phyloP scores from a whole-genome alignment of 2,797 vertebrate species.

The Philypnodon macrostomus region DNA sequence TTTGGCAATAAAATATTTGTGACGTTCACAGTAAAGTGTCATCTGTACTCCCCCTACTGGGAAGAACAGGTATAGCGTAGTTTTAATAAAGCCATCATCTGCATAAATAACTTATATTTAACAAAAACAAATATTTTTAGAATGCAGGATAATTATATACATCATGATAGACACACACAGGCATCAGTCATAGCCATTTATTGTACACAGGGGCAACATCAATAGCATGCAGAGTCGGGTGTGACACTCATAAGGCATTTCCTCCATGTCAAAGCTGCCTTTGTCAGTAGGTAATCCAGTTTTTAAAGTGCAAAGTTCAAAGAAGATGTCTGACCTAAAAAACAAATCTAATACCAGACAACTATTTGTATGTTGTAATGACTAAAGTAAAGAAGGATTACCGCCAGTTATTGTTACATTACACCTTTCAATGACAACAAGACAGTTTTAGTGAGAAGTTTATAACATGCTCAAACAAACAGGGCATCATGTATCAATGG shows the following conservation, averaged over 20 bases:
- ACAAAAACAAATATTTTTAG: too few relatives aligned
- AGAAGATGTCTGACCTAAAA: slow-evolving; percentile 64
- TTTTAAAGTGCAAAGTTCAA: slow-evolving; percentile 80
- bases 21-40: too few relatives aligned
- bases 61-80: too few relatives aligned
- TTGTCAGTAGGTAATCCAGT: slow-evolving; percentile 69
- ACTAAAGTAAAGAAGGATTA: slow-evolving; percentile 46
- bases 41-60: too few relatives aligned
- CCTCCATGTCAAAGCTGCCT: slow-evolving; percentile 75
- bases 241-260: slow-evolving; percentile 73
- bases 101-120: too few relatives aligned
- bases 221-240: slow-evolving; percentile 72
- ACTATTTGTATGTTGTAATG: slow-evolving; percentile 35
- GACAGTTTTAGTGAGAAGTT: slow-evolving; percentile 35
- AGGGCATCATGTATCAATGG: slow-evolving; percentile 17
- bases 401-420: slow-evolving; percentile 44
- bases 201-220: slow-evolving; percentile 64
- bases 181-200: slow-evolving; percentile 46
- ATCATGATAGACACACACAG: too few relatives aligned
- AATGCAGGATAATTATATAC: too few relatives aligned
- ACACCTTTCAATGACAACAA: slow-evolving; percentile 55
- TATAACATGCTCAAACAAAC: slow-evolving; percentile 33
- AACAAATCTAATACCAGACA: slow-evolving; percentile 68
- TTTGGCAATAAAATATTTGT: too few relatives aligned
- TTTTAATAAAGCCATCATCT: too few relatives aligned